Evolutionary conservation across 2,113 vertebrate species (phyloP).

Genomic region (Dromas ardeola): DNA sequence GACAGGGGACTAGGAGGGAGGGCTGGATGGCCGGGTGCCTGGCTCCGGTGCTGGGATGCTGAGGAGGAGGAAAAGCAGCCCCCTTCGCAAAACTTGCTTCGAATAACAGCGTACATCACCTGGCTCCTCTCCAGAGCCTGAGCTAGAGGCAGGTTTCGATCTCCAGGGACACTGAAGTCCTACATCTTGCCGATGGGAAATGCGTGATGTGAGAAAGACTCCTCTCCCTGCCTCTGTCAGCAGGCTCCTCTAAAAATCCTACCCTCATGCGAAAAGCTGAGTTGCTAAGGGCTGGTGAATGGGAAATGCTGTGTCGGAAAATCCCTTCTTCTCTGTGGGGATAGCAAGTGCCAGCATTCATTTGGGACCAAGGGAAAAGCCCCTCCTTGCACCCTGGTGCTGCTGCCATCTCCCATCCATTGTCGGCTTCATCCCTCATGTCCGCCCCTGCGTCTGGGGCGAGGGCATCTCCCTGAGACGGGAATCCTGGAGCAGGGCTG

Average conservation of each 20-base stretch:
- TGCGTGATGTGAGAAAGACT: neutral
- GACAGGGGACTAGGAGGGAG: too few relatives aligned
- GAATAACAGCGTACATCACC: neutral
- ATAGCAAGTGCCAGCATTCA: neutral
- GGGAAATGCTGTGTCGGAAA: neutral
- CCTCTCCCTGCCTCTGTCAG: neutral
- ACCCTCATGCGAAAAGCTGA: neutral
- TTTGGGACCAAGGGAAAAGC: neutral
- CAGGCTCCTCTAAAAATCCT: neutral
- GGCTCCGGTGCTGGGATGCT: neutral
- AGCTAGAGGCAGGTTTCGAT: neutral
- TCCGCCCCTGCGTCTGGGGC: neutral
- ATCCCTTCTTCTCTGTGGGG: neutral
- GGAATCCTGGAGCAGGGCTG: neutral
- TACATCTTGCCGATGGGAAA: neutral
- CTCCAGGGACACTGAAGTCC: neutral
- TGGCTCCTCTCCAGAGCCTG: neutral
- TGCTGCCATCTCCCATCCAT: neutral
- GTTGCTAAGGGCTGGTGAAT: neutral
- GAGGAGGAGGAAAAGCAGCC: neutral
- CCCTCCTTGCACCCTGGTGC: neutral
- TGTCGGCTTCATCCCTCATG: neutral
- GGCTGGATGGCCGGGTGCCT: neutral
- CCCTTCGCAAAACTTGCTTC: neutral
- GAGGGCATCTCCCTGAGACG: neutral